Evolutionary conservation across 2,113 vertebrate species (phyloP), one percentile per base, ranked within the genome.

Genomic region (Centropristis striata): DNA sequence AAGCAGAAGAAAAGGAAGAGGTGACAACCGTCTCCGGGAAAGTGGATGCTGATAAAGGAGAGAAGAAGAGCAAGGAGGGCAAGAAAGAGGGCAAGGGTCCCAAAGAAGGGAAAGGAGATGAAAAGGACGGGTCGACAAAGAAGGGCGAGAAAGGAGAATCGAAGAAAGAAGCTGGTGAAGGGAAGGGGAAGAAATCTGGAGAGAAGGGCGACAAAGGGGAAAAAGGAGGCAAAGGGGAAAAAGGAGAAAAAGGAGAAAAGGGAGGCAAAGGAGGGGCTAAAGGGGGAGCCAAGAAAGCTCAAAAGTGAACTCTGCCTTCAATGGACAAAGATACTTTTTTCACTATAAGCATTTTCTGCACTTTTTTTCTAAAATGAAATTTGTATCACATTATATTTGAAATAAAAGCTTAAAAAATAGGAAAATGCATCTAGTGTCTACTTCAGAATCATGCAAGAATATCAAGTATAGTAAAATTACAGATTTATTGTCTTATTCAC

Each of bases 21-120:
- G 93, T 95, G 71, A 54, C 87, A 54, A 95, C 94, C 0, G 91
- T 96, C 18, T 92, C 95, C 0, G 95, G 90, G 8, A 95, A 95
- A 71, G 92, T 96, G 83, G 95, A 95, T 1, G 86, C 8, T 0
- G 89, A 93, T 4, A 95, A 94, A 81, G 88, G 66, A 32, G 90
- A 91, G 5, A 95, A 95, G 78, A 94, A 92, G 42, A 72, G 69
- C 15, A 94, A 94, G 51, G 90, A 93, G 2, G 87, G 71, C 28
- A 92, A 92, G 55, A 94, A 93, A 64, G 94, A 93, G 60, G 87
- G 85, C 25, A 95, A 93, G 54, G 80, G 71, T 80, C 88, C 87
- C 82, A 95, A 95, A 88, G 92, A 91, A 2, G 92, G 77, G 1
- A 94, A 95, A 71, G 88, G 36, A 63, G 89, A 92, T 20, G 90